Percentiles rank a stretch among this genome's conserved stretches.
Evolutionary conservation across 2,113 vertebrate species (phyloP).

Genomic region (Dissostichus mawsoni): DNA sequence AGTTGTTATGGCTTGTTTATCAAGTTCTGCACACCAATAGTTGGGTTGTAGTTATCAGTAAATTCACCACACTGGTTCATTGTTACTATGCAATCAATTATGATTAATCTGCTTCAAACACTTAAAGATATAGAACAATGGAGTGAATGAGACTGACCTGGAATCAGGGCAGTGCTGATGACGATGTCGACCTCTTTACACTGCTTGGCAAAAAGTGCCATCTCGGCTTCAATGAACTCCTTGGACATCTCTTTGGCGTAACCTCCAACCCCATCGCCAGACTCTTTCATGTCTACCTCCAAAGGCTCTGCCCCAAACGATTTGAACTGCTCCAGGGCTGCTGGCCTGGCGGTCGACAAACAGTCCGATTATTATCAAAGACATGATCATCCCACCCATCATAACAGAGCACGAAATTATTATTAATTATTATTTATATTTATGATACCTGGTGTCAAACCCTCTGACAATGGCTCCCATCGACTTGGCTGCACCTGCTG

Average conservation of each 20-base stretch:
- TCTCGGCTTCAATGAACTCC: slow-evolving; percentile 85
- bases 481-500: slow-evolving; percentile 87
- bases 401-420: neutral
- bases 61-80: neutral
- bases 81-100: neutral
- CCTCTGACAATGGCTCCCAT: slow-evolving; percentile 87
- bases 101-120: neutral
- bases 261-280: slow-evolving; percentile 81
- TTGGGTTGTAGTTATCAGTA: too few relatives aligned
- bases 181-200: slow-evolving; percentile 82
- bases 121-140: neutral
- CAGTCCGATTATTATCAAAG: slow-evolving; percentile 2
- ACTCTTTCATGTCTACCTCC: slow-evolving; percentile 80
- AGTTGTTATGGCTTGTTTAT: neutral
- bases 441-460: slow-evolving; percentile 85
- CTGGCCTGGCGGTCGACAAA: slow-evolving; percentile 64
- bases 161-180: slow-evolving; percentile 84
- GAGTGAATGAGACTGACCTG: slow-evolving; percentile 69
- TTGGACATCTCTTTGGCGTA: slow-evolving; percentile 86
- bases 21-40: too few relatives aligned
- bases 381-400: neutral
- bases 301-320: slow-evolving; percentile 84
- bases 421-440: too few relatives aligned
- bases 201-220: slow-evolving; percentile 82
- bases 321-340: slow-evolving; percentile 86